Conservation (phyloP, 2,797 vertebrate genomes). For the Cirrhinus mrigala region DNA sequence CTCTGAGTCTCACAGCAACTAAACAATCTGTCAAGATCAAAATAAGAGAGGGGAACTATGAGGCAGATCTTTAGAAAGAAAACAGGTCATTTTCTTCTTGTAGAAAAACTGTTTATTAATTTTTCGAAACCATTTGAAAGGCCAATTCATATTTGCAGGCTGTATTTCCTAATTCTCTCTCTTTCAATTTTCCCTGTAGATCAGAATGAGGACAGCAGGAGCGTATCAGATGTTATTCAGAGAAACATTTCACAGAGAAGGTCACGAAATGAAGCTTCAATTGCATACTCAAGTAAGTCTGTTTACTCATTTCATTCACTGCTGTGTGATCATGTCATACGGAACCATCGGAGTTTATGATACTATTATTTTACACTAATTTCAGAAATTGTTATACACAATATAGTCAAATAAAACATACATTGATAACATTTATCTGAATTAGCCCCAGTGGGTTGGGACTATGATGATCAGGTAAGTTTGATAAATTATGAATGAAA, state of each 20-base stretch:
- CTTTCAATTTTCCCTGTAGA: neutral
- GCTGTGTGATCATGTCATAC: neutral
- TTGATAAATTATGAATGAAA: neutral
- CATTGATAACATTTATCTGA: neutral
- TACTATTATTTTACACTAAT: no score
- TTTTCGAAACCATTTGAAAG: neutral
- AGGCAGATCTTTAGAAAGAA: neutral
- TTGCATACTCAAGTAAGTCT: neutral
- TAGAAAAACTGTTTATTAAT: neutral
- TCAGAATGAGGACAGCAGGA: neutral
- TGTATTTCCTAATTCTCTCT: neutral
- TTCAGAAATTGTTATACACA: no score
- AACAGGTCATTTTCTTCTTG: neutral
- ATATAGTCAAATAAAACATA: no score
- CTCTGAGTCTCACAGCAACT: neutral
- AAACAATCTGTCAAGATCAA: neutral
- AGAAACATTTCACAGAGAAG: no score
- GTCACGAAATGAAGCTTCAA: neutral
- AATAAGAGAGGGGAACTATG: neutral
- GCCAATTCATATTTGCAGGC: no score
- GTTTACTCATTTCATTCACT: neutral
- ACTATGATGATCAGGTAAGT: neutral
- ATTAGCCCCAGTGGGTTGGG: neutral
- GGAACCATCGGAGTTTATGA: no score
- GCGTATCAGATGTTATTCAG: no score